Evolutionary conservation across 2,113 vertebrate genomes (phyloP).

Genomic region (Phylloscopus trochiloides): DNA sequence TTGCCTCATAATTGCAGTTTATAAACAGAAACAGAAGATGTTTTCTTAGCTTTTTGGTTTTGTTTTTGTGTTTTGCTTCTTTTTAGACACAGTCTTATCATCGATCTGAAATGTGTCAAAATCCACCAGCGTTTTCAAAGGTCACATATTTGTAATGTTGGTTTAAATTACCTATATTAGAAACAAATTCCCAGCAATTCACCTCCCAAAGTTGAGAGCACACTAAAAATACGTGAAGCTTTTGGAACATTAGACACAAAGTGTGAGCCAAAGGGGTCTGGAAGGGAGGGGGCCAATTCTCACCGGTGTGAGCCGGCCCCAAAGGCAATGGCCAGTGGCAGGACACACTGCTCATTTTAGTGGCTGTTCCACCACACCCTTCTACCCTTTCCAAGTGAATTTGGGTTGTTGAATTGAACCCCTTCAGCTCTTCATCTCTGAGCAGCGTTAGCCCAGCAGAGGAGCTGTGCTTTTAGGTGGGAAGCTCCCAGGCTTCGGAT

Average conservation of each 20-base stretch:
- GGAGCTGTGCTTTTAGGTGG: background rate
- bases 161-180: conserved; percentile 26
- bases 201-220: background rate
- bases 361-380: background rate
- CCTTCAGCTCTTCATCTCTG: background rate
- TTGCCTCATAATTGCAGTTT: background rate
- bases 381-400: background rate
- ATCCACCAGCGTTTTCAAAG: background rate
- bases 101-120: conserved; percentile 5
- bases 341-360: background rate
- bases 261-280: background rate
- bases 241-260: background rate
- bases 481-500: background rate
- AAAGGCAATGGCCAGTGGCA: rapidly evolving
- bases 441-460: background rate
- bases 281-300: background rate
- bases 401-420: background rate
- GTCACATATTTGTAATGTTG: background rate
- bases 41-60: background rate
- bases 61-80: background rate
- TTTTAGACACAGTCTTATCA: conserved; percentile 1
- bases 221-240: background rate
- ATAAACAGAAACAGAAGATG: conserved; percentile 18
- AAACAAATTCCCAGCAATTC: conserved; percentile 1
- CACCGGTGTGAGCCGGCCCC: rapidly evolving